Evolutionary conservation across 2,888 invertebrate genomes (phyloP).

Genomic region (Dione juno): DNA sequence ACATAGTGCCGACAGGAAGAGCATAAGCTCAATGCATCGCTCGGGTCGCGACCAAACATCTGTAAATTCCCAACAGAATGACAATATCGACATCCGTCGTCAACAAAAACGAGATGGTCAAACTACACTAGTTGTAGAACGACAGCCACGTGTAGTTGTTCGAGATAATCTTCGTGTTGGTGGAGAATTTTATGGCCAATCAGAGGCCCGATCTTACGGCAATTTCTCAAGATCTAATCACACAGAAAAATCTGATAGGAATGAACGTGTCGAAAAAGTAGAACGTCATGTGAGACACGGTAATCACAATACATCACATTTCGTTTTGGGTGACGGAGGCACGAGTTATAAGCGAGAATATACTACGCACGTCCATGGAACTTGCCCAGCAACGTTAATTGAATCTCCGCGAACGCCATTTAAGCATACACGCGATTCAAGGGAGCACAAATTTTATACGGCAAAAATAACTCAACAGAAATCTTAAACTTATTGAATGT

Average conservation of each 20-base stretch:
- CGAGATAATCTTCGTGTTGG: slow-evolving; percentile 88
- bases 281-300: slow-evolving; percentile 85
- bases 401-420: slow-evolving; percentile 90
- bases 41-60: slow-evolving; percentile 84
- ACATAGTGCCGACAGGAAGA: slow-evolving; percentile 88
- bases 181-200: slow-evolving; percentile 88
- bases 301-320: slow-evolving; percentile 86
- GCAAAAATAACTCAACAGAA: slow-evolving; percentile 81
- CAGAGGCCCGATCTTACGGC: slow-evolving; percentile 88
- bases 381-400: slow-evolving; percentile 91
- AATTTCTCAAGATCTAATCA: slow-evolving; percentile 83
- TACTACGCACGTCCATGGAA: slow-evolving; percentile 87
- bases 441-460: slow-evolving; percentile 92
- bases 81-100: slow-evolving; percentile 66
- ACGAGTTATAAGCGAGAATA: slow-evolving; percentile 91
- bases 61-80: slow-evolving; percentile 79
- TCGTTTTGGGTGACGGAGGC: slow-evolving; percentile 88
- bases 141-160: slow-evolving; percentile 84
- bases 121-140: slow-evolving; percentile 81
- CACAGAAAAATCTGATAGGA: slow-evolving; percentile 68
- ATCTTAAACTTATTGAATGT: slow-evolving; percentile 34
- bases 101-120: slow-evolving; percentile 80
- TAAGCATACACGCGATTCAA: slow-evolving; percentile 92
- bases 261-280: slow-evolving; percentile 81
- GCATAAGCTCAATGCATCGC: slow-evolving; percentile 91